Conservation (phyloP, 2,888 invertebrate genomes). For the Deroplatys truncata region DNA sequence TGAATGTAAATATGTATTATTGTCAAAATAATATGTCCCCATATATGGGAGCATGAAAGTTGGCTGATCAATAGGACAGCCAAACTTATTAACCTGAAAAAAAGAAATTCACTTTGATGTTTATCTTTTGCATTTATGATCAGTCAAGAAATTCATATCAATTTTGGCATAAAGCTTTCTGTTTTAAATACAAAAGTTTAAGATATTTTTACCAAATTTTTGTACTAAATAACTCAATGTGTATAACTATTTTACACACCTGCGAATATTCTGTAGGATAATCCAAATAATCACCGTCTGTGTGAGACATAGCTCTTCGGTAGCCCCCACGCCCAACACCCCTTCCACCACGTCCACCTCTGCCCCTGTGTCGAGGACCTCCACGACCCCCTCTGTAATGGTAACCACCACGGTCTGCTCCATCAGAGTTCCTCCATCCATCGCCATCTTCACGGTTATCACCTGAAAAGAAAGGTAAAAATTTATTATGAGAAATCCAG, state of each 20-base stretch:
- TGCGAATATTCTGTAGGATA: conserved; percentile 46
- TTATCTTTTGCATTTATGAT: not conserved
- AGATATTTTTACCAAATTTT: too few relatives aligned
- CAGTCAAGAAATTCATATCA: too few relatives aligned
- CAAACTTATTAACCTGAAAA: conserved; percentile 33
- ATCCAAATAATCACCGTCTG: conserved; percentile 49
- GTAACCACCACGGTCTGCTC: conserved; percentile 9
- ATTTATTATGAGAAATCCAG: too few relatives aligned
- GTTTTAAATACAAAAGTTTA: too few relatives aligned
- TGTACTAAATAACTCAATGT: too few relatives aligned
- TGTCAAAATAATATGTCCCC: conserved; percentile 60
- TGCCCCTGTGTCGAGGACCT: conserved; percentile 39
- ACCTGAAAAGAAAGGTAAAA: not conserved
- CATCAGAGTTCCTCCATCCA: conserved; percentile 21
- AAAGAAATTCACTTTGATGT: not conserved
- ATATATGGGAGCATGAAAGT: conserved; percentile 51
- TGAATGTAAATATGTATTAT: conserved; percentile 52
- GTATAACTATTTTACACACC: not conserved
- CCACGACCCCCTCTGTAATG: conserved; percentile 35
- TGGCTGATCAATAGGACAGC: conserved; percentile 23
- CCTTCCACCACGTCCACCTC: conserved; percentile 42
- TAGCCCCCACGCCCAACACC: conserved; percentile 49
- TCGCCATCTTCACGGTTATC: conserved; percentile 21
- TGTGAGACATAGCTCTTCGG: conserved; percentile 46
- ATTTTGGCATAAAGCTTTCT: too few relatives aligned